phyloP scores from a whole-genome alignment of 1,140 invertebrate species.

The Pseudomyrmex concolor region DNA sequence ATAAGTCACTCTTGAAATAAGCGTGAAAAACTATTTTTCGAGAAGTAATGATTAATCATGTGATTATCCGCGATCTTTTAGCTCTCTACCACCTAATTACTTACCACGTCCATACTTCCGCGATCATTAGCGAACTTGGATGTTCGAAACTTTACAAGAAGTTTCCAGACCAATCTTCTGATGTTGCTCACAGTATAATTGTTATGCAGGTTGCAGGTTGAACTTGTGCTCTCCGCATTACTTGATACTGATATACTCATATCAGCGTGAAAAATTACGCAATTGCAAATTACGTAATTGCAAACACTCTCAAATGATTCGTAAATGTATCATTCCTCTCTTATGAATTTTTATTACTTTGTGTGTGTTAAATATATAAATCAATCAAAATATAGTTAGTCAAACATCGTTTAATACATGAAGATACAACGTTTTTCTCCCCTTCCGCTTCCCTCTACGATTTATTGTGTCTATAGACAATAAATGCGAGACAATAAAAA shows the following conservation, averaged over 20 bases:
- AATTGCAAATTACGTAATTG: background rate
- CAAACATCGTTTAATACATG: too few species aligned
- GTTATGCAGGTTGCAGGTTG: constrained; percentile 4
- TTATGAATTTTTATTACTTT: background rate
- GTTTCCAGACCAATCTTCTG: constrained; percentile 33
- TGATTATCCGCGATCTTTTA: constrained; percentile 35
- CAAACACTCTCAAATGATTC: background rate
- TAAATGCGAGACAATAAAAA: too few species aligned
- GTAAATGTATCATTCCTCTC: background rate
- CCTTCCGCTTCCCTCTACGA: too few species aligned
- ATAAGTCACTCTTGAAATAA: constrained; percentile 17
- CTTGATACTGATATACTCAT: background rate
- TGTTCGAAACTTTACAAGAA: constrained; percentile 21
- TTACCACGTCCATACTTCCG: constrained; percentile 21
- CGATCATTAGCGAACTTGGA: constrained; percentile 26
- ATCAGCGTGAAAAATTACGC: constrained; percentile 3
- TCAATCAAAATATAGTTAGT: too few species aligned
- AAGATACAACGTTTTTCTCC: too few species aligned
- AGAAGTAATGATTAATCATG: constrained; percentile 38
- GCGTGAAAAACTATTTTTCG: background rate
- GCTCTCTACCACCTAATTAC: constrained; percentile 21
- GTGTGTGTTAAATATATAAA: too few species aligned
- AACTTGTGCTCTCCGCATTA: constrained; percentile 24
- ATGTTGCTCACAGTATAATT: constrained; percentile 33
- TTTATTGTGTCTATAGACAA: too few species aligned